Evolutionary conservation across 2,888 invertebrate genomes (phyloP).

Genomic region (Drosophila meridionalis): DNA sequence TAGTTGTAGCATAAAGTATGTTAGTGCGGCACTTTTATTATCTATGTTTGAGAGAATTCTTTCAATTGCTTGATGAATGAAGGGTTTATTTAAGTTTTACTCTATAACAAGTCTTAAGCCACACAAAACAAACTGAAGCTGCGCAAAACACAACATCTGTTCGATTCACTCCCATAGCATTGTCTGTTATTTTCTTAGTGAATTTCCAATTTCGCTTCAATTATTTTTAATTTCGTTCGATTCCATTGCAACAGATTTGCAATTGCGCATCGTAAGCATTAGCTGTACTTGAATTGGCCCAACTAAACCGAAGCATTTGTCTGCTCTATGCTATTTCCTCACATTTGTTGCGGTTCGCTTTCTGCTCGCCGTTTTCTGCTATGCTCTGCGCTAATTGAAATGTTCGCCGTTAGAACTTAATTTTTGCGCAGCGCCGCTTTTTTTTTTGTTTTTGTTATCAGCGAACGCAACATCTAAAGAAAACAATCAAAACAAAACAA

Average conservation of each 20-base stretch:
- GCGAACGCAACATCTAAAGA: conserved; percentile 40
- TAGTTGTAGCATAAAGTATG: too few species aligned
- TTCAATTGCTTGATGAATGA: not conserved
- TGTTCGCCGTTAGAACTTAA: conserved; percentile 62
- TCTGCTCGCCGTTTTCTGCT: conserved; percentile 13
- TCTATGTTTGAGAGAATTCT: not conserved
- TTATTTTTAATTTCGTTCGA: conserved; percentile 14
- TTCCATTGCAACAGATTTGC: conserved; percentile 5
- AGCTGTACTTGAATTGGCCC: conserved; percentile 41
- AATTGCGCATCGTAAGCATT: conserved; percentile 44
- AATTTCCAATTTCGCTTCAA: conserved; percentile 3
- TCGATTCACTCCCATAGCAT: not conserved
- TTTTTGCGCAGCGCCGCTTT: conserved; percentile 53
- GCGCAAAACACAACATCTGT: not conserved
- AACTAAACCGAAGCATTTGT: conserved; percentile 45
- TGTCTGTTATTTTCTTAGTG: not conserved
- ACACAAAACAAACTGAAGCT: not conserved
- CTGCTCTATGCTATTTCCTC: conserved; percentile 6
- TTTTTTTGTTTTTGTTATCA: conserved; percentile 54
- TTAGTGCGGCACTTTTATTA: too few species aligned
- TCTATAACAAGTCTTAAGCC: not conserved
- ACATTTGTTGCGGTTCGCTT: conserved; percentile 20
- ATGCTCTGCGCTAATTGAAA: conserved; percentile 57
- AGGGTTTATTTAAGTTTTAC: too few species aligned
- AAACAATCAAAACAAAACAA: conserved; percentile 22